Base-by-base conservation (phyloP, 2,888 invertebrate genomes). In the Amblyteles armatorius region DNA sequence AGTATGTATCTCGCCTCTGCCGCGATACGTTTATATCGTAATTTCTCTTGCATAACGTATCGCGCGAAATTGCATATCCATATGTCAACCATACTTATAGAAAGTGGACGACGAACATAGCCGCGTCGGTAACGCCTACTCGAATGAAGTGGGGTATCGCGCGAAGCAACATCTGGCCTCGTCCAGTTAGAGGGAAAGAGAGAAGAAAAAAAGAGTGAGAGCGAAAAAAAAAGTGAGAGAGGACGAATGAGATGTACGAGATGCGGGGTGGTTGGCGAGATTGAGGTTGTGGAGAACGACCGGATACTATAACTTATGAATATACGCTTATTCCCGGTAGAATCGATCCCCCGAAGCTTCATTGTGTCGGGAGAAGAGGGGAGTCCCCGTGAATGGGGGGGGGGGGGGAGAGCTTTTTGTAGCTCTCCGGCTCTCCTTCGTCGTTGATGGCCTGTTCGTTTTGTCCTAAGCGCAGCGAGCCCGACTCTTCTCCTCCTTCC, bases 281-380 rank as follows among this genome's bases (percentile, higher is more conserved):
- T 76, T 82, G 65, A 60, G 71, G 76, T 57, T 48, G 67, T 65
- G 81, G 71, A 81, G 81, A 84, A 77, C 76, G 85, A 69, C 77
- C 76, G 65, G 85, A 81, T 67, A 79, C 69, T 79, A 71, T 79
- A 79, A 69, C 78, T 79, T 79, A 79, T 79, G 78, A 71, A 79
- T 79, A 72, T 55, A 68, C 67, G 77, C 55, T 67, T 50, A 79
- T 79, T 79, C 78, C 78, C 78, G 60, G 78, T 48, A 71, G 69
- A 60, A 69, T 79, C 78, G 69, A 79, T 69, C 78, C 78, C 78
- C 69, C 50, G 69, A 69, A 79, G 60, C 60, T 69, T 71, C 69
- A 79, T 79, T 79, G 78, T 79, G 78, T 71, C 69, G 48, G 60
- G 60, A 79, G 16, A 16, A 16, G 40, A 48, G 44, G 44, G 44